A percentile compares a stretch with the other conserved stretches of the same genome.
phyloP scores from a whole-genome alignment of 2,113 vertebrate species.

The Pelecanoides urinatrix region DNA sequence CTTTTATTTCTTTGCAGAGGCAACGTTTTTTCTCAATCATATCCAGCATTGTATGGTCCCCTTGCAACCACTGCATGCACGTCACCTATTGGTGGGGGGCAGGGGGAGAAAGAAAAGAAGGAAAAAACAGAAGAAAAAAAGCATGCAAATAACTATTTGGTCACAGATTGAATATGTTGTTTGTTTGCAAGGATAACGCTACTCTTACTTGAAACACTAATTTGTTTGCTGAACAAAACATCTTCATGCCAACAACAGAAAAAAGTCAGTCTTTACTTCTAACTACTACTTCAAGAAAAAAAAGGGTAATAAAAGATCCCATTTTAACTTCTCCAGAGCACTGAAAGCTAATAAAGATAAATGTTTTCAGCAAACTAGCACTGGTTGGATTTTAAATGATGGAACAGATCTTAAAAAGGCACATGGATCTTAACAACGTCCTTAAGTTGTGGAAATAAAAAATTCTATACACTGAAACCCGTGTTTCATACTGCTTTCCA shows the following conservation, averaged over 20 bases:
- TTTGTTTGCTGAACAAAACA: neutral
- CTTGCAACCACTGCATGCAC: constrained; percentile 91
- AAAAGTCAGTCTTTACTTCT: neutral
- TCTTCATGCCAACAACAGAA: neutral
- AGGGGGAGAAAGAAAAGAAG: neutral
- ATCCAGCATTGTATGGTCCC: constrained; percentile 96
- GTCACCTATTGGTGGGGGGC: constrained; percentile 71
- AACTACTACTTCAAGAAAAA: neutral
- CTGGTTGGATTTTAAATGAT: neutral
- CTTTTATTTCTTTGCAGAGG: constrained; percentile 95
- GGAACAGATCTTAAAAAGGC: constrained; percentile 1
- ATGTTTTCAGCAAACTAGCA: neutral
- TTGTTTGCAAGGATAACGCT: neutral
- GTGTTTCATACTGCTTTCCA: constrained; percentile 5
- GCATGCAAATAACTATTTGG: constrained; percentile 3
- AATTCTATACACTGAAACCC: neutral
- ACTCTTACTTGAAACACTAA: neutral
- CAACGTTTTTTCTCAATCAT: constrained; percentile 96
- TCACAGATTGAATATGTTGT: neutral
- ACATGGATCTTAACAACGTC: neutral
- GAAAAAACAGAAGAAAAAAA: neutral
- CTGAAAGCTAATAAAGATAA: neutral
- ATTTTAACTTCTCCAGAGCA: neutral
- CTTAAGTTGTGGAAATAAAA: constrained; percentile 11
- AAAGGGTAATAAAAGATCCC: neutral